A percentile compares a stretch with the other conserved stretches of the same genome.
These are phyloP conservation scores for Aphaenogaster floridana DNA, from an alignment of 1,140 invertebrate genomes.

Conservation along the genomic window DNA sequence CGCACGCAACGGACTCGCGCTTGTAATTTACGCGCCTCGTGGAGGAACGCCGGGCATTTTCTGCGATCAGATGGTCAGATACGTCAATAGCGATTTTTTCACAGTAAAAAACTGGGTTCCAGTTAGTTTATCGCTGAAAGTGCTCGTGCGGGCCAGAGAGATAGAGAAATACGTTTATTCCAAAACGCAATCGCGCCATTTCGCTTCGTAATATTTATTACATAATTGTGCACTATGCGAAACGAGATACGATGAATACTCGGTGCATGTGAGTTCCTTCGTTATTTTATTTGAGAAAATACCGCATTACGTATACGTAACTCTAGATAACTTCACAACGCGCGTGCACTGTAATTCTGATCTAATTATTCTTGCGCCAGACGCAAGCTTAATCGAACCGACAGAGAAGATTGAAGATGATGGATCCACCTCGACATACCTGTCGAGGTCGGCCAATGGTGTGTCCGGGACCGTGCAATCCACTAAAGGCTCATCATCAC, in stretches of 20 bases:
- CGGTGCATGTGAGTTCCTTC: not conserved
- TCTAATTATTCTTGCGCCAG: conserved; percentile 7
- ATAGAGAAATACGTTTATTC: not conserved
- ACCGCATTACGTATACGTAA: not conserved
- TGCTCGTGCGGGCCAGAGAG: not conserved
- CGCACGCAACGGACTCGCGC: conserved; percentile 37
- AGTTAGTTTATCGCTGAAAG: conserved; percentile 40
- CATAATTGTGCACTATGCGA: not conserved
- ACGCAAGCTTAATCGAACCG: not conserved
- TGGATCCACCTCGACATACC: conserved; percentile 44
- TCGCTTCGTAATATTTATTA: conserved; percentile 31
- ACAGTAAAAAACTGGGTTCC: not conserved
- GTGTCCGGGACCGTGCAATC: conserved; percentile 74
- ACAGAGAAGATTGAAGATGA: conserved; percentile 22
- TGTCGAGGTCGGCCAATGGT: conserved; percentile 55
- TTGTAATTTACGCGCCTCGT: conserved; percentile 38
- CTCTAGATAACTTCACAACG: not conserved
- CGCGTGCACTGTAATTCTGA: not conserved
- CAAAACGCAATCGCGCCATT: conserved; percentile 43
- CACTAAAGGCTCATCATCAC: conserved; percentile 30
- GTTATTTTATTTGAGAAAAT: not conserved
- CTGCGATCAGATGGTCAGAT: conserved; percentile 38
- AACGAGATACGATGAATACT: not conserved
- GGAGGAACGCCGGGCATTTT: conserved; percentile 32
- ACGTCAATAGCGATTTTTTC: conserved; percentile 48